phyloP scores from a whole-genome alignment of 2,797 vertebrate species.

The Halcyon chelicuti region DNA sequence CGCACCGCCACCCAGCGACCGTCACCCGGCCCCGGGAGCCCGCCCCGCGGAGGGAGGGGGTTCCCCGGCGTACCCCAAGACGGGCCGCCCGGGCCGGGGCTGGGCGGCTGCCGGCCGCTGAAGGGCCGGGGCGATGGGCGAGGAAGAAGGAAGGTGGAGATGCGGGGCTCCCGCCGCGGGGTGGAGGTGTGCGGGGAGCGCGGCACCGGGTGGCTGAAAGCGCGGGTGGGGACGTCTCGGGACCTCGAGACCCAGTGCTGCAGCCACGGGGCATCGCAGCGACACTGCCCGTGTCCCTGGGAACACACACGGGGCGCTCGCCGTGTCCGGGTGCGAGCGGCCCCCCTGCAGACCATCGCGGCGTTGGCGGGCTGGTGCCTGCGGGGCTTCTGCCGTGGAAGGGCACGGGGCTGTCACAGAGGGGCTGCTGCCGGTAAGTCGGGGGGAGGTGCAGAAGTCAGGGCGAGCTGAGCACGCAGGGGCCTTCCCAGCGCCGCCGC shows the following conservation, averaged over 20 bases:
- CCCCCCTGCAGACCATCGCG: rapidly evolving
- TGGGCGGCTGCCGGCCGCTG: neutral
- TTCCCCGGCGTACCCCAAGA: neutral
- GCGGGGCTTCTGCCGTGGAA: neutral
- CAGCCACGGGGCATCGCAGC: neutral
- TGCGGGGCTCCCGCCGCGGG: neutral
- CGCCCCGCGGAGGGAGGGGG: neutral
- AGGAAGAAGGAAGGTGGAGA: neutral
- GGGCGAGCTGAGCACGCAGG: neutral
- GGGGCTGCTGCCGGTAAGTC: neutral
- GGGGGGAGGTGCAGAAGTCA: rapidly evolving
- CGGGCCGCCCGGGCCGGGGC: too few relatives aligned
- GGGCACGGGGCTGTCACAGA: rapidly evolving
- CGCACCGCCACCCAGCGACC: constrained; percentile 72
- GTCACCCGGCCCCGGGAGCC: neutral
- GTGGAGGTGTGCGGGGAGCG: neutral
- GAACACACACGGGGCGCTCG: rapidly evolving
- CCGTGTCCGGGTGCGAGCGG: neutral
- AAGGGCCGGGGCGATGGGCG: neutral
- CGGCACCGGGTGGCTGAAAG: neutral
- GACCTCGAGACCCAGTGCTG: neutral
- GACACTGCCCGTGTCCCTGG: neutral
- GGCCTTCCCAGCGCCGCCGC: neutral
- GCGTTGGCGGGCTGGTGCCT: neutral
- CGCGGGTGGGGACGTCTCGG: neutral